These are phyloP conservation scores for Saccostrea glomerata DNA, from an alignment of 1,140 invertebrate species.

Conservation along the genomic window DNA sequence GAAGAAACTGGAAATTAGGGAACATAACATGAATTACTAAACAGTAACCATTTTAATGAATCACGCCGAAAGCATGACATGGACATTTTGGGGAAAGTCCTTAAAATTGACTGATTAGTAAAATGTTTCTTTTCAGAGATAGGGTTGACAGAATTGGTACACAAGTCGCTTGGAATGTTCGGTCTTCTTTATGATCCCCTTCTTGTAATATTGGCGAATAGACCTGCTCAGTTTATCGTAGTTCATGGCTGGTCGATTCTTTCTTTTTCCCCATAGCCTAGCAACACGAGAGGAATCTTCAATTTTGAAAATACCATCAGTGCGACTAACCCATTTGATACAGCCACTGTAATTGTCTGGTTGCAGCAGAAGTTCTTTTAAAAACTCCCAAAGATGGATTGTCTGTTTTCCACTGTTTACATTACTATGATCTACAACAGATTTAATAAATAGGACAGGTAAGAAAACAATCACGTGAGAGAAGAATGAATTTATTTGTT, in stretches of 20 bases:
- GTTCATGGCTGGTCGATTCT: slow-evolving; percentile 99
- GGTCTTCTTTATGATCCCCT: slow-evolving; percentile 99
- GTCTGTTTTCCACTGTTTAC: slow-evolving; percentile 64
- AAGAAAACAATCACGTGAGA: slow-evolving; percentile 5
- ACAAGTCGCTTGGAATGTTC: slow-evolving; percentile 98
- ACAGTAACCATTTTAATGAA: neutral
- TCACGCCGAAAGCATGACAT: neutral
- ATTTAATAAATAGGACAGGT: slow-evolving; percentile 3
- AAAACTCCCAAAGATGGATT: slow-evolving; percentile 99
- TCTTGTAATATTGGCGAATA: slow-evolving; percentile 99
- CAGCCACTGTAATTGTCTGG: slow-evolving; percentile 93
- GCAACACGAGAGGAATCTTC: slow-evolving; percentile 98
- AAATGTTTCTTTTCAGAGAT: slow-evolving; percentile 75
- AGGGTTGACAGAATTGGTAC: slow-evolving; percentile 99
- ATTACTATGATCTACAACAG: neutral
- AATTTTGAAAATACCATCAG: slow-evolving; percentile 95
- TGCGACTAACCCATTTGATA: slow-evolving; percentile 96
- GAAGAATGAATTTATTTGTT: neutral
- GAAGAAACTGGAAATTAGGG: neutral
- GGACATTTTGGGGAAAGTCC: slow-evolving; percentile 24
- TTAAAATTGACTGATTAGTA: neutral
- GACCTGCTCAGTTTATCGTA: slow-evolving; percentile 99
- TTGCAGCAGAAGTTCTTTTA: slow-evolving; percentile 95
- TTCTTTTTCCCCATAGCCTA: slow-evolving; percentile 96
- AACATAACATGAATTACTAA: neutral